These are phyloP conservation scores for Matsumyia berberina DNA, from an alignment of 2,888 invertebrate species.

Conservation along the genomic window DNA sequence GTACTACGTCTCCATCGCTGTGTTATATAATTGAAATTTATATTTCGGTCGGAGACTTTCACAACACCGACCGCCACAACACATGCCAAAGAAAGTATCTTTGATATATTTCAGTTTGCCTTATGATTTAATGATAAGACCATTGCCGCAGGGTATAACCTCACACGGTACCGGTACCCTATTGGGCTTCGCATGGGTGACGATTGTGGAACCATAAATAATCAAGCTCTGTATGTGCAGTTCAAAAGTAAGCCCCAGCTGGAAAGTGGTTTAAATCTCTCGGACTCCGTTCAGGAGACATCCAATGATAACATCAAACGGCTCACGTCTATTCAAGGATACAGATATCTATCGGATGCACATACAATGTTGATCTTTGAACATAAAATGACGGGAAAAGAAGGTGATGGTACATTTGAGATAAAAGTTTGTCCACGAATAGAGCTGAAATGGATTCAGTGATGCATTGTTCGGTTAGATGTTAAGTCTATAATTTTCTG, in stretches of 20 bases:
- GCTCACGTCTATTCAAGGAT: not conserved
- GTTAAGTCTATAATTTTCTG: too few species aligned
- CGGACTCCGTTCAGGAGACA: constrained; percentile 21
- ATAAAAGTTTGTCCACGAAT: too few species aligned
- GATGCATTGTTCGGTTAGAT: too few species aligned
- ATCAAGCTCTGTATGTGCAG: constrained; percentile 16
- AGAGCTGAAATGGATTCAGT: too few species aligned
- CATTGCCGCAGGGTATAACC: constrained; percentile 45
- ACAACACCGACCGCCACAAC: constrained; percentile 30
- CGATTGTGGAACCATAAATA: constrained; percentile 48
- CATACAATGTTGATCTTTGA: constrained; percentile 8
- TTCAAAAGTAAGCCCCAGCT: too few species aligned
- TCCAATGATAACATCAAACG: constrained; percentile 35
- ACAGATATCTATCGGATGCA: too few species aligned
- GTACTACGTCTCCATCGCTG: constrained; percentile 36
- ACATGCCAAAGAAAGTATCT: constrained; percentile 60
- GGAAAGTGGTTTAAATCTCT: constrained; percentile 8
- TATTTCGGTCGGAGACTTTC: constrained; percentile 61
- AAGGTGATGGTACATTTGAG: too few species aligned
- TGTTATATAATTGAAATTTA: constrained; percentile 69
- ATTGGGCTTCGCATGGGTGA: constrained; percentile 51
- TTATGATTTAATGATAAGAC: constrained; percentile 72
- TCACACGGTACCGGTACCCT: constrained; percentile 36
- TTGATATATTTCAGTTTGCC: constrained; percentile 63
- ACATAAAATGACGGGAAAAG: constrained; percentile 3